Evolutionary conservation across 2,797 vertebrate species (phyloP).

Genomic region (Okamejei kenojei): DNA sequence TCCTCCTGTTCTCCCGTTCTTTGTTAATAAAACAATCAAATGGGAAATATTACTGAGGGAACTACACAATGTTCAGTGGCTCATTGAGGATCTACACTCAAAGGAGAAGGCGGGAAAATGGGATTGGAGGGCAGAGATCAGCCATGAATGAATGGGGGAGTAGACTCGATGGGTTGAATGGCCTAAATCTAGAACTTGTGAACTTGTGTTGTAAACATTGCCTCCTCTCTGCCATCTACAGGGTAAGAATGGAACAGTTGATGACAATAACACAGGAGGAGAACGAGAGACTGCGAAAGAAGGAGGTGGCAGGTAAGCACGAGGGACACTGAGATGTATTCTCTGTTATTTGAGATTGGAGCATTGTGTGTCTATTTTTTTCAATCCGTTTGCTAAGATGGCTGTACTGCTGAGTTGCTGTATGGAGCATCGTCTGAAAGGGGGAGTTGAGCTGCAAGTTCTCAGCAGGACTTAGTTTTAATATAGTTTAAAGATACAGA

Average conservation of each 20-base stretch:
- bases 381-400: neutral
- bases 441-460: neutral
- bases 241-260: conserved; percentile 84
- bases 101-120: no score
- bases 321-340: neutral
- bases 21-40: neutral
- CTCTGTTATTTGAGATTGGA: neutral
- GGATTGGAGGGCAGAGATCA: no score
- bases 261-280: conserved; percentile 91
- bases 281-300: conserved; percentile 70
- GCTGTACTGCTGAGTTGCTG: neutral
- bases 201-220: neutral
- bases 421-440: no score
- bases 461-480: no score
- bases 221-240: conserved; percentile 45
- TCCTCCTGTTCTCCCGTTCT: no score
- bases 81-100: neutral
- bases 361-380: neutral
- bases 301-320: conserved; percentile 77
- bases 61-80: no score
- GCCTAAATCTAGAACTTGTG: no score
- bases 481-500: no score
- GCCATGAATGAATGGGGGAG: no score
- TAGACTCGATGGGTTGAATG: no score
- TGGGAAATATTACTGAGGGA: neutral